A percentile compares a stretch with the other conserved stretches of the same genome.
Conservation (phyloP, 2,113 vertebrate genomes). For the Coptodon rendalli region DNA sequence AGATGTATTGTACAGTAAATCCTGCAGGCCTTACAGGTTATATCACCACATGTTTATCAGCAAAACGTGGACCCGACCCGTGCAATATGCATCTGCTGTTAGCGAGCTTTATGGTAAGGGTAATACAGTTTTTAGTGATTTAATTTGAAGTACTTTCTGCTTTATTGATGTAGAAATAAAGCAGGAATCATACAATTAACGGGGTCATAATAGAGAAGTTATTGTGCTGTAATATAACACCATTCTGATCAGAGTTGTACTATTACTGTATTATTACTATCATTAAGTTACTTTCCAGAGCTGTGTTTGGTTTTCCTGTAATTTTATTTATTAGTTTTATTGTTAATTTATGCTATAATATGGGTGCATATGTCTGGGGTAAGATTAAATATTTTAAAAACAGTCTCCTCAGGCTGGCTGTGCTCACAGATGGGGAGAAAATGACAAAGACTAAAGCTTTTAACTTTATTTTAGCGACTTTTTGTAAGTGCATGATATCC, state of each 20-base stretch:
- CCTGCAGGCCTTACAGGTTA: neutral
- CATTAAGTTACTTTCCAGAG: neutral
- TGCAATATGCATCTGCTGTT: neutral
- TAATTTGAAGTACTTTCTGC: neutral
- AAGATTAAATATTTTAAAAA: neutral
- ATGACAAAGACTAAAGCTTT: neutral
- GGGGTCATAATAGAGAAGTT: neutral
- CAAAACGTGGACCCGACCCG: neutral
- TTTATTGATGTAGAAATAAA: neutral
- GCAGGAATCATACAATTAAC: rapidly evolving
- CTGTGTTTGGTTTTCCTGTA: neutral
- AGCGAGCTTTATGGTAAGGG: neutral
- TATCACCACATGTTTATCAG: neutral
- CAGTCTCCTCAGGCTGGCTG: neutral
- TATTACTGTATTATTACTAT: neutral
- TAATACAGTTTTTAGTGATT: neutral
- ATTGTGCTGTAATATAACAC: neutral
- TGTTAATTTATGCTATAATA: neutral
- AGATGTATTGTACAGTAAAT: neutral
- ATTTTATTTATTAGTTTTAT: neutral
- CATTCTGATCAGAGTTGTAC: neutral
- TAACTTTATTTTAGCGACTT: neutral
- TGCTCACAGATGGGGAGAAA: neutral
- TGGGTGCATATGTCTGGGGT: neutral
- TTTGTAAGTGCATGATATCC: neutral